These are phyloP conservation scores for Drosophila sp. DNA, from an alignment of 1,140 invertebrate species.

Conservation along the genomic window DNA sequence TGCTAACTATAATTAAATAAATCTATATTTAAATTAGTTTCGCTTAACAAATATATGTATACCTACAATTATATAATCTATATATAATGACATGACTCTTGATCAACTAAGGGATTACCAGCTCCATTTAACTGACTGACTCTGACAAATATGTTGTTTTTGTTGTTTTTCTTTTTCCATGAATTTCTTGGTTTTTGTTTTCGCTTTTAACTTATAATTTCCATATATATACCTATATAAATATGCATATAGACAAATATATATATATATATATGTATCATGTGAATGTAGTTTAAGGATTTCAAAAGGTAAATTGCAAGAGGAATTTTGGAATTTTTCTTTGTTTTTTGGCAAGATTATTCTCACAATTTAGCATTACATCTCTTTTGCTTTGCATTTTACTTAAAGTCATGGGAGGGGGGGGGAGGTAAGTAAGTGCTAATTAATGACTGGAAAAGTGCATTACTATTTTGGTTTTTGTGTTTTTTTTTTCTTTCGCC, in stretches of 20 bases:
- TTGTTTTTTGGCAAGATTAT: not conserved
- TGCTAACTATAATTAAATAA: constrained; percentile 9
- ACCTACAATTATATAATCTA: constrained; percentile 26
- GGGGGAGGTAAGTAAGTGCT: not conserved
- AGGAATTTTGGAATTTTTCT: not conserved
- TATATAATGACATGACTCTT: constrained; percentile 52
- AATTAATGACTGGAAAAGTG: constrained; percentile 9
- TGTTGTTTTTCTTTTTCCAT: not conserved
- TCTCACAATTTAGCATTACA: no score
- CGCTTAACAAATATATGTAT: constrained; percentile 1
- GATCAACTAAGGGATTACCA: constrained; percentile 50
- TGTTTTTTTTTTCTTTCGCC: not conserved
- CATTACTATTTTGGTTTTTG: constrained; percentile 16
- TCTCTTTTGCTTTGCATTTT: not conserved
- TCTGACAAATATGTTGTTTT: constrained; percentile 6
- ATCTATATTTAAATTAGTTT: constrained; percentile 5
- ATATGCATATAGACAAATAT: constrained; percentile 7
- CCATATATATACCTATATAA: not conserved
- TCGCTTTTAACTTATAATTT: no score
- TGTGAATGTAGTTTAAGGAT: not conserved
- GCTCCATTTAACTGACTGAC: constrained; percentile 41
- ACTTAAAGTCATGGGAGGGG: not conserved
- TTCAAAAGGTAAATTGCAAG: not conserved
- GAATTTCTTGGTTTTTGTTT: no score
- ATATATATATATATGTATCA: not conserved